Evolutionary conservation across 2,888 invertebrate genomes (phyloP), one percentile per base, ranked within the genome.

Genomic region (Perithous albicinctus): DNA sequence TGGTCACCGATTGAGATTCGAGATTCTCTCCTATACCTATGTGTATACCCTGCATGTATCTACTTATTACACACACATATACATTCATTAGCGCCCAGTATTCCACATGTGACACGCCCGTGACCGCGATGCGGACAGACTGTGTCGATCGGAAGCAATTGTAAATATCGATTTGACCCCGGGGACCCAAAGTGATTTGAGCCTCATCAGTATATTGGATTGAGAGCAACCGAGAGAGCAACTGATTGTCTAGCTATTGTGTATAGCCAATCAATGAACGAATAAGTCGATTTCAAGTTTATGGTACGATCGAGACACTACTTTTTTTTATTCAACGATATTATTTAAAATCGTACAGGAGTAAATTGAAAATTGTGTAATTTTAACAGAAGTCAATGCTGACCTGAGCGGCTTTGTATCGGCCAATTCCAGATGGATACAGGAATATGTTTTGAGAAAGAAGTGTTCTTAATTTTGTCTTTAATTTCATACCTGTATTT

Each of bases 21-120:
- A 66, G 56, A 72, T 56, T 46, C 43, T n/a, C 18, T n/a, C 43
- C 35, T 29, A 12, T 15, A 15, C 41, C 32, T 26, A 15, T 26
- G 1, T 20, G 38, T 20, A n/a, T 23, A n/a, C n/a, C n/a, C n/a
- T n/a, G 32, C 56, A 15, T 15, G 15, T 32, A 32, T 32, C 32
- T 32, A 18, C 18, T 7, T 35, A n/a, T n/a, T n/a, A 32, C 18
- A 8, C 35, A 32, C 59, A 18, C 18, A 32, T 8, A 8, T 18
- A 32, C 59, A 18, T 8, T 32, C 8, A 35, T 32, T 59, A 3
- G 32, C 18, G 32, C 0, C 18, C 32, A 15, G 15, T 59, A 59
- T 66, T 72, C 77, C 23, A 76, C 76, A 59, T 59, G 46, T 61
- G 73, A 73, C 43, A 35, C 72, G 41, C 15, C 73, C 61, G 61